Evolutionary conservation across 2,113 vertebrate genomes (phyloP).

Genomic region (Urocolius indicus): DNA sequence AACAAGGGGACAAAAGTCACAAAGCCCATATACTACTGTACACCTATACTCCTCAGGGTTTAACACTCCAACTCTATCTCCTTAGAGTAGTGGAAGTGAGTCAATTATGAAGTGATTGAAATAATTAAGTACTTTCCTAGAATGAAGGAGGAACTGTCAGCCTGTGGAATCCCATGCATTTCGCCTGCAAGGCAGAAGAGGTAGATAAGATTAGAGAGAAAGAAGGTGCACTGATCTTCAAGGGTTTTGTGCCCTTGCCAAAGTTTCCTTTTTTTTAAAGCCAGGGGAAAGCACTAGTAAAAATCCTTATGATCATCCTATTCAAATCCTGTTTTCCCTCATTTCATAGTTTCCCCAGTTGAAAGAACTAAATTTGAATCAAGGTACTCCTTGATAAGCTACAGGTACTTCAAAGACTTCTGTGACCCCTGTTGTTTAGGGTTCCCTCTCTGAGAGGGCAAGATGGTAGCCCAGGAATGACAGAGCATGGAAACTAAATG

Average conservation of each 20-base stretch:
- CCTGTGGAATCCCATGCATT: constrained; percentile 44
- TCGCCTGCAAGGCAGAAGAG: neutral
- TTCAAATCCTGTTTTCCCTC: neutral
- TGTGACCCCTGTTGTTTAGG: accelerated
- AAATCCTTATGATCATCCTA: neutral
- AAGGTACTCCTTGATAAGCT: too few relatives aligned
- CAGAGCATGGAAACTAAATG: neutral
- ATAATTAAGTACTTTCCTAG: constrained; percentile 49
- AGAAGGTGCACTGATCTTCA: neutral
- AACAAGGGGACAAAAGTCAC: neutral
- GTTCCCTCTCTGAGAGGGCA: neutral
- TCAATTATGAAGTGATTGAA: constrained; percentile 45
- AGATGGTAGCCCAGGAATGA: neutral
- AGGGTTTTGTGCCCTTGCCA: constrained; percentile 6
- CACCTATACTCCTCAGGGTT: neutral
- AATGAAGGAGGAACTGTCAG: neutral
- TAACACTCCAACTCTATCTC: neutral
- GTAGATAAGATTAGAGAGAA: constrained; percentile 5
- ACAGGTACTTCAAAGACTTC: neutral
- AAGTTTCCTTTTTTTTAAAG: neutral
- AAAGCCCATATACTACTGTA: neutral
- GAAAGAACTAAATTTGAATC: neutral
- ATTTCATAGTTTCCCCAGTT: neutral
- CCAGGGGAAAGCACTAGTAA: neutral
- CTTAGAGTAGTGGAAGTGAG: neutral